Evolutionary conservation across 2,113 vertebrate genomes (phyloP), one percentile per base, ranked within the genome.

Genomic region (Gnathonemus longibarbis): DNA sequence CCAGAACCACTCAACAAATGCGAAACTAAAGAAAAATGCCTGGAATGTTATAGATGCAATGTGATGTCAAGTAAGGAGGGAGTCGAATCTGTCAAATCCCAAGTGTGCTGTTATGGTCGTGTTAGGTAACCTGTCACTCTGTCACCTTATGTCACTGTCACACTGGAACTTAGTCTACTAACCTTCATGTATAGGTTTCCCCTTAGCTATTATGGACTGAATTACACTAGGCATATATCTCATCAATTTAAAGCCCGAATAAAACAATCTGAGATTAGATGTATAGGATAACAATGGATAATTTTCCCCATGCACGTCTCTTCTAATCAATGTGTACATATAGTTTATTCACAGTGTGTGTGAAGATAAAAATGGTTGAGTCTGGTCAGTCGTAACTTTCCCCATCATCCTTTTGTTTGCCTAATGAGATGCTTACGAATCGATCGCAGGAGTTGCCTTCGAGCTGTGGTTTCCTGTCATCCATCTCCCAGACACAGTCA

Each of bases 401-500:
- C n/a, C n/a, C 49, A 15, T 87, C 46, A 53, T n/a, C 19, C 24
- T 52, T 35, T 39, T 87, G 27, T 53, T 87, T 52, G 27, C 24
- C 49, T 87, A 35, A 50, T 52, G 27, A 52, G 85, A 87, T 27
- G 49, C 85, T 87, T 53, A 87, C 17, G 49, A 87, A 87, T 53
- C 6, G 85, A 87, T 53, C 7, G 49, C 48, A 53, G 85, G 27
- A 21, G 45, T n/a, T 48, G 39, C 24, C 45, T 46, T 48, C 5
- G 27, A 49, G 85, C 85, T 35, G 48, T 27, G 13, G 27, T 39
- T 35, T 19, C 85, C 48, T 52, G 24, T n/a, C 85, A 53, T 52
- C 85, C 49, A 87, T 87, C 85, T 53, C n/a, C n/a, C 24, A 48
- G n/a, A 87, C 85, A 87, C 49, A 52, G 49, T 39, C 85, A 35